A percentile compares a stretch with the other conserved stretches of the same genome.
phyloP scores from a whole-genome alignment of 1,140 invertebrate genomes.

The Cyphomyrmex costatus region DNA sequence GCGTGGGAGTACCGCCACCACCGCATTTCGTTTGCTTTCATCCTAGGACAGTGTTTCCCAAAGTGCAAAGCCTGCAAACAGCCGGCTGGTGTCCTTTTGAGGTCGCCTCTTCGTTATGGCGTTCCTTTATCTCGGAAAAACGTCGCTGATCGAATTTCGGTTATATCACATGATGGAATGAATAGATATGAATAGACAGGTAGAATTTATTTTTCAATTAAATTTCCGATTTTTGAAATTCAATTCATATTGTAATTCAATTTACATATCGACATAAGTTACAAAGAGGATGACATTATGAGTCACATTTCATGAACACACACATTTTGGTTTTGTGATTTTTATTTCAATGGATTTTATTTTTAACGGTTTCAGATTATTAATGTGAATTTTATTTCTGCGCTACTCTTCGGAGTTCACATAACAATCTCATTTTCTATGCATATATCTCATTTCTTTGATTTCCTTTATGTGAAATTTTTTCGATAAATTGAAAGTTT shows the following conservation, averaged over 20 bases:
- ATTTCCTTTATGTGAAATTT: background rate
- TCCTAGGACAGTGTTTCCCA: slow-evolving; percentile 74
- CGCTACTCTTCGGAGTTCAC: background rate
- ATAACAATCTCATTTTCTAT: slow-evolving; percentile 18
- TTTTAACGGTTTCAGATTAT: background rate
- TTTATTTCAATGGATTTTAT: background rate
- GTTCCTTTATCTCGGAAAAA: background rate
- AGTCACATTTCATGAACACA: background rate
- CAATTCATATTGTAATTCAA: background rate
- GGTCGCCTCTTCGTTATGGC: slow-evolving; percentile 10
- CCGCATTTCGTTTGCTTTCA: slow-evolving; percentile 66
- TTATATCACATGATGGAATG: background rate
- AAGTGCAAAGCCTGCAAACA: slow-evolving; percentile 45
- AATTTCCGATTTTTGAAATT: background rate
- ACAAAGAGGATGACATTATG: background rate
- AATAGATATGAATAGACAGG: background rate
- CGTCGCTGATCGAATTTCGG: background rate
- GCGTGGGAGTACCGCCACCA: slow-evolving; percentile 74
- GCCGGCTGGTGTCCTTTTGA: slow-evolving; percentile 20
- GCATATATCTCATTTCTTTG: background rate
- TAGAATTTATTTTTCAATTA: slow-evolving; percentile 2
- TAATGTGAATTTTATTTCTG: background rate
- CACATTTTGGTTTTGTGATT: background rate
- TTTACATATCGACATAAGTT: background rate
- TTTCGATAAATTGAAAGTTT: background rate